Evolutionary conservation across 2,888 invertebrate genomes (phyloP).

Genomic region (Apamea sordens): DNA sequence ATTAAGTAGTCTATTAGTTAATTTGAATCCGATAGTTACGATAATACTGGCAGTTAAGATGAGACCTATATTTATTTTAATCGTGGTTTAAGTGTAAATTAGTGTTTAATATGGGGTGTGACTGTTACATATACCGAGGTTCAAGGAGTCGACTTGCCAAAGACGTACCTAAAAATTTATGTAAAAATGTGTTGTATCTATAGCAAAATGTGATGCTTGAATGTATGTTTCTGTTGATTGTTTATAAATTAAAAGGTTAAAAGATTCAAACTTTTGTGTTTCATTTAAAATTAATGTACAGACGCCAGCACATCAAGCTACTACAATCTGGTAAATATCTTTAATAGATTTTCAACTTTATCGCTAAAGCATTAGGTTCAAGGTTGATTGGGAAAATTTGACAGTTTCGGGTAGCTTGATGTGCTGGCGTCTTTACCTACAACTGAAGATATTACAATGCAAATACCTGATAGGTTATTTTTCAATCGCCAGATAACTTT

Average conservation of each 20-base stretch:
- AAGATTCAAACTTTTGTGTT: constrained; percentile 60
- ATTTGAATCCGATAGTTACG: constrained; percentile 64
- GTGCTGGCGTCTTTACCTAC: too few species aligned
- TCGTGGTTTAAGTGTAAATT: constrained; percentile 65
- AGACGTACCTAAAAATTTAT: constrained; percentile 79
- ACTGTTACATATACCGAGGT: constrained; percentile 62
- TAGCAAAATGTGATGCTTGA: constrained; percentile 75
- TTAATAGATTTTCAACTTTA: too few species aligned
- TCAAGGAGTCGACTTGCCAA: constrained; percentile 80
- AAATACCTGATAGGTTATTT: not conserved
- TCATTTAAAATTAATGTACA: constrained; percentile 41
- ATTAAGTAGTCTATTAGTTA: constrained; percentile 68
- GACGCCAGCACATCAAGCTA: too few species aligned
- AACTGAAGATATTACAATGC: not conserved
- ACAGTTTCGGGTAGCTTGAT: too few species aligned
- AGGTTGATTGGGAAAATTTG: too few species aligned
- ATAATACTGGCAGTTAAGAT: constrained; percentile 61
- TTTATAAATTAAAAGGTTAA: constrained; percentile 85
- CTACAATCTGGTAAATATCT: too few species aligned
- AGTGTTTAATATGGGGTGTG: constrained; percentile 59
- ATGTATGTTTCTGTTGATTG: constrained; percentile 84
- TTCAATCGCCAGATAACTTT: too few species aligned
- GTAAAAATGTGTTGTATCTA: constrained; percentile 77
- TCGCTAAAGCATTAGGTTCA: too few species aligned
- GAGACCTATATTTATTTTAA: constrained; percentile 69